These are phyloP conservation scores for Scolopax mira DNA, from an alignment of 2,113 vertebrate genomes.

Conservation along the genomic window DNA sequence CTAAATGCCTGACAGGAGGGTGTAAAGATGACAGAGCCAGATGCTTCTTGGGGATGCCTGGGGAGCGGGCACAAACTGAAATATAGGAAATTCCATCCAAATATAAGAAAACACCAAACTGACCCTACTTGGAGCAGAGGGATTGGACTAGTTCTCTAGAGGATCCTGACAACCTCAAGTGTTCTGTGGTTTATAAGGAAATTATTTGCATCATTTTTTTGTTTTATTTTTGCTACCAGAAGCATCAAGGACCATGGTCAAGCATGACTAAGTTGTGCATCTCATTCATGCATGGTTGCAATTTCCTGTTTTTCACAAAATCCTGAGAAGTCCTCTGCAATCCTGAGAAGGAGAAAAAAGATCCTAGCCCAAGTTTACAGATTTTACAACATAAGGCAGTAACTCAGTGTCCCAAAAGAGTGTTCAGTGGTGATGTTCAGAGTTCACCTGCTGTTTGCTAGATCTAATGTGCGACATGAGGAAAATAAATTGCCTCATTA, in stretches of 20 bases:
- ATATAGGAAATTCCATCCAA: not conserved
- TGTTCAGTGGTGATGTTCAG: not conserved
- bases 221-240: not conserved
- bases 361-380: not conserved
- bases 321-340: not conserved
- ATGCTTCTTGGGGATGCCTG: not conserved
- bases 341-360: not conserved
- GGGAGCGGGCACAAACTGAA: not conserved
- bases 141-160: not conserved
- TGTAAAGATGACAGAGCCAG: not conserved
- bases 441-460: conserved; percentile 9
- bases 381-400: not conserved
- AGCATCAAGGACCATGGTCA: not conserved
- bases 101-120: not conserved
- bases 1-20: not conserved
- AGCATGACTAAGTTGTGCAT: not conserved
- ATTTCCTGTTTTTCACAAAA: not conserved
- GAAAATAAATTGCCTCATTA: conserved; percentile 9
- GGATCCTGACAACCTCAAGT: not conserved
- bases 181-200: not conserved
- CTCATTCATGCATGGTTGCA: not conserved
- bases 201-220: not conserved
- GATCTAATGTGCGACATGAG: not conserved
- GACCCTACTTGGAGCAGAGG: not conserved
- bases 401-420: not conserved